phyloP scores from a whole-genome alignment of 92 coral and sea anemone genomes.

The Phymanthus crucifer region DNA sequence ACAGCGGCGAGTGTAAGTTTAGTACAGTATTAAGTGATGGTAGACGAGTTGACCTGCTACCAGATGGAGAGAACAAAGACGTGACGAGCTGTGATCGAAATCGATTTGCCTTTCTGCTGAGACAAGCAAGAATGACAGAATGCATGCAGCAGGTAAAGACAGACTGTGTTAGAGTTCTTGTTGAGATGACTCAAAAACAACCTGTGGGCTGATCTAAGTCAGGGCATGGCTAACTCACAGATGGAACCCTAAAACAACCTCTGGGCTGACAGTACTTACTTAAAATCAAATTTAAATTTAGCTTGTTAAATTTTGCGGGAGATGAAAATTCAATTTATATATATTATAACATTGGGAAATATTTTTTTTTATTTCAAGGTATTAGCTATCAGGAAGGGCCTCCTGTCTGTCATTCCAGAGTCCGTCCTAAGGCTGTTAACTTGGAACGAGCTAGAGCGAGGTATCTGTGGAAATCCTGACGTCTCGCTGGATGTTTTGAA shows the following conservation, averaged over 20 bases:
- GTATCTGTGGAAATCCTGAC: constrained; percentile 91
- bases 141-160: constrained; percentile 70
- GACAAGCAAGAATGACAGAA: constrained; percentile 81
- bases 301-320: no score
- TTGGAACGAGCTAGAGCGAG: constrained; percentile 86
- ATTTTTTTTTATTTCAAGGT: constrained; percentile 55
- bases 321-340: no score
- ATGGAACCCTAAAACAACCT: no score
- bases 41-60: constrained; percentile 62
- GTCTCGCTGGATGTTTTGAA: constrained; percentile 80
- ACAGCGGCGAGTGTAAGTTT: constrained; percentile 70
- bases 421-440: constrained; percentile 80
- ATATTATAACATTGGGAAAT: no score
- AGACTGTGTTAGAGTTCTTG: no score
- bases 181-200: no score
- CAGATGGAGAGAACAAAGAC: constrained; percentile 57
- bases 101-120: constrained; percentile 70
- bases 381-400: constrained; percentile 75
- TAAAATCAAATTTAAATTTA: no score
- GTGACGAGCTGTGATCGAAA: constrained; percentile 67
- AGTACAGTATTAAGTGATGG: constrained; percentile 90
- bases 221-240: no score
- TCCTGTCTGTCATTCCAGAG: constrained; percentile 81
- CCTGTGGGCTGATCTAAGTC: no score
- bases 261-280: no score